These are phyloP conservation scores for Chelon labrosus DNA, from an alignment of 2,797 vertebrate genomes.

Conservation along the genomic window DNA sequence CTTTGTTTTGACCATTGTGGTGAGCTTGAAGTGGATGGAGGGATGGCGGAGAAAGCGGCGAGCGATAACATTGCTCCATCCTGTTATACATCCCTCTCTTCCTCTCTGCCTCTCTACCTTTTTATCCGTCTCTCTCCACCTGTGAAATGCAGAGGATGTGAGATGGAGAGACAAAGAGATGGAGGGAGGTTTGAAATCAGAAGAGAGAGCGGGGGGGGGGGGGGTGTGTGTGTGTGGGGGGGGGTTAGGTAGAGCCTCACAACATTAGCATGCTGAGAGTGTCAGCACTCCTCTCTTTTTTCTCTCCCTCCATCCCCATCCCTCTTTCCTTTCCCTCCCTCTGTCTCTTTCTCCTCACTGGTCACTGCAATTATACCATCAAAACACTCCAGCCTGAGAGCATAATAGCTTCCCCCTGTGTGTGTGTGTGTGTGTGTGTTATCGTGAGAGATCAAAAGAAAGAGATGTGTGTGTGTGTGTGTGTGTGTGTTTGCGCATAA, in stretches of 20 bases:
- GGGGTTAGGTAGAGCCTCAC: slow-evolving; percentile 52
- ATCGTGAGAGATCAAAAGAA: slow-evolving; percentile 62
- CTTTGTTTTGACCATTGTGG: slow-evolving; percentile 72
- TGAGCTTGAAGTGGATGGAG: slow-evolving; percentile 76
- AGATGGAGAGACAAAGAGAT: slow-evolving; percentile 78
- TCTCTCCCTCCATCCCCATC: slow-evolving; percentile 77
- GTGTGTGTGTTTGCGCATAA: slow-evolving; percentile 72
- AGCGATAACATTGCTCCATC: slow-evolving; percentile 77
- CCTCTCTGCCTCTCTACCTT: slow-evolving; percentile 60
- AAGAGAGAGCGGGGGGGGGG: slow-evolving; percentile 48
- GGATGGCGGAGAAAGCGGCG: slow-evolving; percentile 57
- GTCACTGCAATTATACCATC: slow-evolving; percentile 90
- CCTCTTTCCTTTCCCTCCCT: slow-evolving; percentile 79
- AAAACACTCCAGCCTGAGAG: slow-evolving; percentile 90
- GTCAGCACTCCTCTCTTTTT: slow-evolving; percentile 81
- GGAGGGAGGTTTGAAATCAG: slow-evolving; percentile 28
- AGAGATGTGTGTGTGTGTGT: slow-evolving; percentile 32
- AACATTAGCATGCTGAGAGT: slow-evolving; percentile 88
- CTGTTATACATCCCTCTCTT: slow-evolving; percentile 69
- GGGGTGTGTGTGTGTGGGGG: slow-evolving; percentile 47
- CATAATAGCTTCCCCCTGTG: slow-evolving; percentile 85
- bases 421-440: slow-evolving; percentile 54
- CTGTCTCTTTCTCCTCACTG: slow-evolving; percentile 81
- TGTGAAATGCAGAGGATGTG: slow-evolving; percentile 77
- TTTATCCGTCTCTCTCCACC: slow-evolving; percentile 71